phyloP scores from a whole-genome alignment of 2,888 invertebrate genomes.

The Hypena proboscidalis region DNA sequence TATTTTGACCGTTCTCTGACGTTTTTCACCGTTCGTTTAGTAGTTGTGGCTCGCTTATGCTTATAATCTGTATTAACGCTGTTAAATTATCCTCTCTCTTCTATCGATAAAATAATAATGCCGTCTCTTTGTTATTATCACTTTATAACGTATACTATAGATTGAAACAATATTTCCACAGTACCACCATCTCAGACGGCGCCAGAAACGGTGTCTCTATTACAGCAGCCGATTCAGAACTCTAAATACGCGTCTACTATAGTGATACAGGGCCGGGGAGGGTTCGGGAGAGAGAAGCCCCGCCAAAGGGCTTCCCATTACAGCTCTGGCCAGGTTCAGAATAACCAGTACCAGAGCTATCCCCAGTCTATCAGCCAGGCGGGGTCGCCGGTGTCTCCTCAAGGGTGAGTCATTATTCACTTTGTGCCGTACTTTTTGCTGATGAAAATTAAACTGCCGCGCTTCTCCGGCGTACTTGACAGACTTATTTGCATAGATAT shows the following conservation, averaged over 20 bases:
- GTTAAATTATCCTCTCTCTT: too few relatives aligned
- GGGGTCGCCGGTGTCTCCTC: slow-evolving; percentile 39
- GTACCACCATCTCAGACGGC: slow-evolving; percentile 80
- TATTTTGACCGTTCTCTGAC: too few relatives aligned
- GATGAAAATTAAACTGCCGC: too few relatives aligned
- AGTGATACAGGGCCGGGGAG: slow-evolving; percentile 68
- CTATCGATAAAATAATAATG: too few relatives aligned
- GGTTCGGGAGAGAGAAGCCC: slow-evolving; percentile 69
- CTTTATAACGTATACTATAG: slow-evolving; percentile 6
- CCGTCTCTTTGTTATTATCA: too few relatives aligned
- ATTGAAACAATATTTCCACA: slow-evolving; percentile 2
- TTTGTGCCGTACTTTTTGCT: too few relatives aligned
- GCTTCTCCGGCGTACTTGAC: too few relatives aligned
- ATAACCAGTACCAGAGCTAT: slow-evolving; percentile 61
- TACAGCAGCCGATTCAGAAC: slow-evolving; percentile 74
- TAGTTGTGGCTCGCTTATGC: too few relatives aligned
- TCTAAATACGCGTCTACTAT: slow-evolving; percentile 70
- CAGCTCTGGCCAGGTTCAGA: slow-evolving; percentile 41
- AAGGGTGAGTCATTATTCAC: too few relatives aligned
- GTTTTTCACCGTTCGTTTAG: too few relatives aligned
- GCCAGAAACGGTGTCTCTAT: slow-evolving; percentile 78
- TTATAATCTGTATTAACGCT: too few relatives aligned
- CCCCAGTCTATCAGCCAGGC: slow-evolving; percentile 45
- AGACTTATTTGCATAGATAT: too few relatives aligned
- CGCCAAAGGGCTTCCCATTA: slow-evolving; percentile 65